These are phyloP conservation scores for Homarus americanus DNA, from an alignment of 1,140 invertebrate genomes.

Conservation along the genomic window DNA sequence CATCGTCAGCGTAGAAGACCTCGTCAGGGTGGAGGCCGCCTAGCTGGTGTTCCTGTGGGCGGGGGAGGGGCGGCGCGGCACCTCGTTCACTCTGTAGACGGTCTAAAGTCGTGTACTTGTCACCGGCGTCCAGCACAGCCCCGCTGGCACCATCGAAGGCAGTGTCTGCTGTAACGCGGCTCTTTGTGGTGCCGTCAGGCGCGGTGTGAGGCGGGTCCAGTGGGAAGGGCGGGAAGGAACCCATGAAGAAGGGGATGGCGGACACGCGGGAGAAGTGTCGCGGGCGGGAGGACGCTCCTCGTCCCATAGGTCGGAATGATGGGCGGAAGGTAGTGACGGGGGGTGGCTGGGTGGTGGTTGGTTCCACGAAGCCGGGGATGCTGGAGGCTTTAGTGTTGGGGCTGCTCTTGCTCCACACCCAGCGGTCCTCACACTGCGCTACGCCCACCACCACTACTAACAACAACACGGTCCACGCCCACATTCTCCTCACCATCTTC, in stretches of 20 bases:
- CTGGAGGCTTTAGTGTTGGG: constrained; percentile 45
- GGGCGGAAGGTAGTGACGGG: constrained; percentile 40
- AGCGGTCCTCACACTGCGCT: not conserved
- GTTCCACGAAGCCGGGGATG: constrained; percentile 58
- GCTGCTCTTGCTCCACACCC: constrained; percentile 35
- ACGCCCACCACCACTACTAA: constrained; percentile 5
- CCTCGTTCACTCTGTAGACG: constrained; percentile 85
- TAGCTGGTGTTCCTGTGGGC: constrained; percentile 82
- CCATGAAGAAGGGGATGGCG: constrained; percentile 45
- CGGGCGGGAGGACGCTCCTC: not conserved
- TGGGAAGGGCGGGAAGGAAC: not conserved
- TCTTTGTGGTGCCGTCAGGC: constrained; percentile 61
- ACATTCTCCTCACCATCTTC: constrained; percentile 25
- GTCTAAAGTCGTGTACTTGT: constrained; percentile 92
- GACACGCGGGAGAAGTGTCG: constrained; percentile 14
- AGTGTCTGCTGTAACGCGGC: constrained; percentile 27
- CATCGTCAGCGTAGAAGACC: constrained; percentile 93
- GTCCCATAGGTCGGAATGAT: not conserved
- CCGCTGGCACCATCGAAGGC: constrained; percentile 33
- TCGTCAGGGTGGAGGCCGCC: constrained; percentile 90
- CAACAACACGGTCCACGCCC: not conserved
- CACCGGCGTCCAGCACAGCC: constrained; percentile 83
- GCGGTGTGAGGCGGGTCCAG: not conserved
- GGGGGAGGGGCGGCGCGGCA: constrained; percentile 80
- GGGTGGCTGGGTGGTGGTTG: constrained; percentile 27